Evolutionary conservation across 2,888 invertebrate species (phyloP).

Genomic region (Standfussiana lucernea): DNA sequence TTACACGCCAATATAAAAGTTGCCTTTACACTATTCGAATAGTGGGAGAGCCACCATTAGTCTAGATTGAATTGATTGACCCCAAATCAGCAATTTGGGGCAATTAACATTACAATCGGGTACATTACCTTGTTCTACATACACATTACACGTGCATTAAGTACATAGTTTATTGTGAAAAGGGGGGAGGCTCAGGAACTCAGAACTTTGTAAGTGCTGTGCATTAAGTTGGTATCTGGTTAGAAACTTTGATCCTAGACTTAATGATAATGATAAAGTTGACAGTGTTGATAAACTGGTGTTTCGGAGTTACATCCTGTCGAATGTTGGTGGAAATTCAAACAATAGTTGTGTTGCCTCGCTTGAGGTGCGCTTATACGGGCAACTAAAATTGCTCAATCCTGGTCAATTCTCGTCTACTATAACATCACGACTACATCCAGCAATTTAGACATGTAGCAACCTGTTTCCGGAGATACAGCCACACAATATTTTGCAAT

Average conservation of each 20-base stretch:
- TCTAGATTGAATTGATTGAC: slow-evolving; percentile 51
- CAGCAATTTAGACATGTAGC: too few species aligned
- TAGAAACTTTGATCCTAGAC: slow-evolving; percentile 55
- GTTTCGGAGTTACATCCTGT: slow-evolving; percentile 40
- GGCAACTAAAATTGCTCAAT: too few species aligned
- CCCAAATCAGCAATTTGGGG: slow-evolving; percentile 46
- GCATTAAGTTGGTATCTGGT: slow-evolving; percentile 52
- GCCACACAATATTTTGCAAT: too few species aligned
- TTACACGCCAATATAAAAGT: slow-evolving; percentile 48
- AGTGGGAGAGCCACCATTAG: slow-evolving; percentile 48
- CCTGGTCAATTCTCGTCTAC: too few species aligned
- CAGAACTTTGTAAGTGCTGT: slow-evolving; percentile 45
- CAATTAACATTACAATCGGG: slow-evolving; percentile 42
- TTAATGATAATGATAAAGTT: slow-evolving; percentile 59
- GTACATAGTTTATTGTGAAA: slow-evolving; percentile 49
- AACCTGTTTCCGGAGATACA: too few species aligned
- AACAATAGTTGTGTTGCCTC: slow-evolving; percentile 9
- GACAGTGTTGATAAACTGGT: slow-evolving; percentile 54
- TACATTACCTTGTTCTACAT: slow-evolving; percentile 18
- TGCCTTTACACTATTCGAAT: slow-evolving; percentile 26
- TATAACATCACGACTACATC: too few species aligned
- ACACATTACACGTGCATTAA: slow-evolving; percentile 16
- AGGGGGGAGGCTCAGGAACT: slow-evolving; percentile 30
- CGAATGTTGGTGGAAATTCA: slow-evolving; percentile 43
- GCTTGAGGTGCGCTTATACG: too few species aligned